phyloP scores from a whole-genome alignment of 1,140 invertebrate genomes.

The Cyclargus thomasi region DNA sequence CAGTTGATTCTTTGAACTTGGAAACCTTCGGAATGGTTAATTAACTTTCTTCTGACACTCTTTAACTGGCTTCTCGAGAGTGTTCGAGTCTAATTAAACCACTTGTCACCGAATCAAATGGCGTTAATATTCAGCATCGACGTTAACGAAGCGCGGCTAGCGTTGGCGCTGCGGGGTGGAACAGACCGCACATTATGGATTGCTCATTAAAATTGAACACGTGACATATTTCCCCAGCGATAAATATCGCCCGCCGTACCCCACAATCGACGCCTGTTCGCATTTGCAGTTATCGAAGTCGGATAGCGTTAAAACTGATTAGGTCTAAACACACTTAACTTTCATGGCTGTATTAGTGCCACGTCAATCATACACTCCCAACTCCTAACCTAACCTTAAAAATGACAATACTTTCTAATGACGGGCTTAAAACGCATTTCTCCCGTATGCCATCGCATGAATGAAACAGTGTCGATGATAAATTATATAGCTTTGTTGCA shows the following conservation, averaged over 20 bases:
- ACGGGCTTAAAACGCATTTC: neutral
- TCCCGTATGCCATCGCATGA: neutral
- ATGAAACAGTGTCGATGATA: neutral
- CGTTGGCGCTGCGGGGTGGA: neutral
- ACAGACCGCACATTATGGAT: neutral
- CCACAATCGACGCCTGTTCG: neutral
- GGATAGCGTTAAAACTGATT: neutral
- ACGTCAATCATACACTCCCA: constrained; percentile 10
- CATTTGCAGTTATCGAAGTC: neutral
- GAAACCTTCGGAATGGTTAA: neutral
- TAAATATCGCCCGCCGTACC: neutral
- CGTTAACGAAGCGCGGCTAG: neutral
- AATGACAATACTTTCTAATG: constrained; percentile 2
- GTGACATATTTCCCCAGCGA: neutral
- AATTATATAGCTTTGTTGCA: neutral
- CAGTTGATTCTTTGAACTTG: neutral
- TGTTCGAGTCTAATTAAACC: neutral
- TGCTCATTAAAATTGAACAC: neutral
- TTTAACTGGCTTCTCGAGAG: neutral
- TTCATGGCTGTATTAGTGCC: constrained; percentile 9
- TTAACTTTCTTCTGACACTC: neutral
- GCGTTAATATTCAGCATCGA: neutral
- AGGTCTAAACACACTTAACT: constrained; percentile 9
- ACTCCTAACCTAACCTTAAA: neutral
- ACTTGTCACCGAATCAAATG: neutral